These are phyloP conservation scores for Temnothorax unifasciatus DNA, from an alignment of 2,888 invertebrate genomes.

Conservation along the genomic window DNA sequence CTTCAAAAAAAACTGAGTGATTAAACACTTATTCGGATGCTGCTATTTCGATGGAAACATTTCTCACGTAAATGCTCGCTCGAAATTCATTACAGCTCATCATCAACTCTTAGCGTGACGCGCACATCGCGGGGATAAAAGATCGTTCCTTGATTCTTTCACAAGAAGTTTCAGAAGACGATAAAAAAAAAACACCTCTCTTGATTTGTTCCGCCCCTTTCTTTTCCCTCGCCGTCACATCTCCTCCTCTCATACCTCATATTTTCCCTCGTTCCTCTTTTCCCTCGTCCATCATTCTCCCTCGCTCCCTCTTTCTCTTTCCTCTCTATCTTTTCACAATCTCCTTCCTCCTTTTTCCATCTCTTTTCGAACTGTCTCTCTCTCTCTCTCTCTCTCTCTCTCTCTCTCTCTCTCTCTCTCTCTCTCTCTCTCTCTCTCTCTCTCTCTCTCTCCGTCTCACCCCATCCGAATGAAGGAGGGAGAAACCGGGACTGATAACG, in stretches of 20 bases:
- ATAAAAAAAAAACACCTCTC: conserved; percentile 17
- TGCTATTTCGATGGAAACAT: neutral
- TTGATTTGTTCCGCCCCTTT: conserved; percentile 32
- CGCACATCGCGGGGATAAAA: conserved; percentile 11
- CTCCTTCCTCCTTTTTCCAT: conserved; percentile 60
- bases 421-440: conserved; percentile 50
- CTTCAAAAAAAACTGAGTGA: neutral
- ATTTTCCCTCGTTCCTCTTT: conserved; percentile 42
- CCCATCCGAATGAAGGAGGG: conserved; percentile 69
- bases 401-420: conserved; percentile 52
- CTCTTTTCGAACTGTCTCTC: conserved; percentile 48
- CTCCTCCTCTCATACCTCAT: conserved; percentile 28
- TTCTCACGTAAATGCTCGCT: neutral
- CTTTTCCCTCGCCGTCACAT: neutral
- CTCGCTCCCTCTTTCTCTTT: conserved; percentile 70
- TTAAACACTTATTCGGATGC: neutral
- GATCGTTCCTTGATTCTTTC: conserved; percentile 38
- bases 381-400: conserved; percentile 38
- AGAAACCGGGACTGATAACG: conserved; percentile 82
- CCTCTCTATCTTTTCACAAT: conserved; percentile 51
- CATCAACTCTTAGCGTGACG: neutral
- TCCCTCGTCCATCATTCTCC: conserved; percentile 62
- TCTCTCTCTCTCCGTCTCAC: conserved; percentile 49
- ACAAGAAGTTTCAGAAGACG: neutral
- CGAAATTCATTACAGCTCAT: conserved; percentile 23